These are phyloP conservation scores for Salticus scenicus DNA, from an alignment of 2,888 invertebrate genomes.

Conservation along the genomic window DNA sequence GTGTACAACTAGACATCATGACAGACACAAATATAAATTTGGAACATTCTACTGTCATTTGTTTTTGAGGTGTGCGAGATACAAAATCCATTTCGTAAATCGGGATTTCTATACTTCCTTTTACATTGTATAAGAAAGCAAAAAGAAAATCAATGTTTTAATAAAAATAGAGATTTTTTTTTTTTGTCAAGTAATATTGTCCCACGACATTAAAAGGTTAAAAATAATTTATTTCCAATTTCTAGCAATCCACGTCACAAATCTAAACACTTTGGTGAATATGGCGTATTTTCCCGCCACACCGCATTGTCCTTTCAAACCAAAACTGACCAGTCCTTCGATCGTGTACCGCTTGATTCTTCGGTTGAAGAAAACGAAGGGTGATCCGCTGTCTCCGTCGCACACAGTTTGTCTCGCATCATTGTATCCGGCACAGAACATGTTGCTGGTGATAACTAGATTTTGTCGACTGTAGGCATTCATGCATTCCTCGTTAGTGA, in stretches of 20 bases:
- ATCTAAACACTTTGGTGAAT: slow-evolving; percentile 7
- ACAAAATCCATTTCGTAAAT: no score
- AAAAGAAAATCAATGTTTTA: no score
- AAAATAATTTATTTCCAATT: neutral
- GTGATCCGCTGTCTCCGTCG: slow-evolving; percentile 57
- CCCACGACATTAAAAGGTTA: no score
- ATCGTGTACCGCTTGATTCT: neutral
- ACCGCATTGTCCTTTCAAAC: neutral
- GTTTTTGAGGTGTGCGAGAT: no score
- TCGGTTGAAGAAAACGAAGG: slow-evolving; percentile 24
- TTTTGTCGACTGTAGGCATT: slow-evolving; percentile 43
- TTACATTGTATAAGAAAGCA: no score
- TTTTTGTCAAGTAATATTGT: no score
- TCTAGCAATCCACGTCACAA: neutral
- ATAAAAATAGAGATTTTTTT: no score
- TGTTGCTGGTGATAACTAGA: slow-evolving; percentile 1
- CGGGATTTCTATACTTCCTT: no score
- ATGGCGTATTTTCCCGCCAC: slow-evolving; percentile 23
- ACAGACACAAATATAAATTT: no score
- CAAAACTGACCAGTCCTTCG: slow-evolving; percentile 44
- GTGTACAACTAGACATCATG: no score
- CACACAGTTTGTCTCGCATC: slow-evolving; percentile 40
- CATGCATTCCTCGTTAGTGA: slow-evolving; percentile 52
- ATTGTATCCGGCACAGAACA: slow-evolving; percentile 62
- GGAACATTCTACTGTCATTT: no score